These are phyloP conservation scores for Diploptera punctata DNA, from an alignment of 2,888 invertebrate species.

Conservation along the genomic window DNA sequence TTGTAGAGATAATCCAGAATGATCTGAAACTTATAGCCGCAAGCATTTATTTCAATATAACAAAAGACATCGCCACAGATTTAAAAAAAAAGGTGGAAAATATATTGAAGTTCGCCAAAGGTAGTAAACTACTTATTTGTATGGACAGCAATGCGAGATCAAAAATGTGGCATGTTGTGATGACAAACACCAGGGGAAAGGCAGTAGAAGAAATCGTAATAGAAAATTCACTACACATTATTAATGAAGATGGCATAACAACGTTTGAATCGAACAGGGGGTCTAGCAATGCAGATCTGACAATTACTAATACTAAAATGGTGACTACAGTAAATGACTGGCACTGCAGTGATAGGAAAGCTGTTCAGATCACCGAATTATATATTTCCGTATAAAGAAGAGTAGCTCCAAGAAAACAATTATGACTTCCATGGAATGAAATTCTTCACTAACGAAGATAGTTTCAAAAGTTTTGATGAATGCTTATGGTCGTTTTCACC, in stretches of 20 bases:
- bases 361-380: no score
- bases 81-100: not conserved
- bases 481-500: no score
- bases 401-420: not conserved
- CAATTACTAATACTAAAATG: not conserved
- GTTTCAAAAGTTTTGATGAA: not conserved
- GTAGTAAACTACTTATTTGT: not conserved
- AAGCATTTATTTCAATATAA: not conserved
- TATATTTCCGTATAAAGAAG: no score
- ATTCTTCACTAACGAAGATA: not conserved
- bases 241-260: not conserved
- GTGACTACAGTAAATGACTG: not conserved
- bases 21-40: not conserved
- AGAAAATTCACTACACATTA: not conserved
- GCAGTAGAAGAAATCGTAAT: not conserved
- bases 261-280: not conserved
- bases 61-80: not conserved
- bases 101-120: not conserved
- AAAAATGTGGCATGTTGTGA: no score
- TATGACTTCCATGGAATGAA: not conserved
- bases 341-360: not conserved
- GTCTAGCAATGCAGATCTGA: not conserved
- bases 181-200: not conserved
- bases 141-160: not conserved
- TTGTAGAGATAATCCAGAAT: not conserved